A percentile compares a stretch with the other conserved stretches of the same genome.
Evolutionary conservation across 1,140 invertebrate genomes (phyloP).

Genomic region (Lucilia sericata): DNA sequence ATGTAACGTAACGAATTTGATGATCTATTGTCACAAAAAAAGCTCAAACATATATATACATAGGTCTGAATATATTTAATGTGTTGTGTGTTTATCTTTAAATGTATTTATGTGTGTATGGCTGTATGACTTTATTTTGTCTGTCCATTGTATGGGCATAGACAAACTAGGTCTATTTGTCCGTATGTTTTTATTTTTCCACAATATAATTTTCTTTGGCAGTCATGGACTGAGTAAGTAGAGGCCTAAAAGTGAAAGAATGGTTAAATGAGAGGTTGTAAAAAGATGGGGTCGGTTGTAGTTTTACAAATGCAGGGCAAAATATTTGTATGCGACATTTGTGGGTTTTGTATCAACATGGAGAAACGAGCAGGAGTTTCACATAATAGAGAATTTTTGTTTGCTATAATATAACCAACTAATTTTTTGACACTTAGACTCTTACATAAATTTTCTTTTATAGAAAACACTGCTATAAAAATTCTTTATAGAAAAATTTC

Average conservation of each 20-base stretch:
- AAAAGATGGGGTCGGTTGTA: too few relatives aligned
- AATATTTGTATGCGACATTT: conserved; percentile 12
- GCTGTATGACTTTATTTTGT: not conserved
- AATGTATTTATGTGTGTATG: not conserved
- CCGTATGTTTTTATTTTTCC: not conserved
- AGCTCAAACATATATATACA: not conserved
- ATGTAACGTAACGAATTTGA: conserved; percentile 49
- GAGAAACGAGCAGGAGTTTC: not conserved
- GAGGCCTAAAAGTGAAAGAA: not conserved
- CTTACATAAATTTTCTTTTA: too few relatives aligned
- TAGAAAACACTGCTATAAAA: too few relatives aligned
- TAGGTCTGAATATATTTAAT: too few relatives aligned
- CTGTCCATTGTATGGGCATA: not conserved
- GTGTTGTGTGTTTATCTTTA: not conserved
- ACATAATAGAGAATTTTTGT: not conserved
- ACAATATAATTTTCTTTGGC: not conserved
- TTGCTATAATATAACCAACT: not conserved
- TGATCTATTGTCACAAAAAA: conserved; percentile 49
- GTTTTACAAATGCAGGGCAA: not conserved
- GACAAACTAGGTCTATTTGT: not conserved
- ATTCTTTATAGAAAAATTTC: too few relatives aligned
- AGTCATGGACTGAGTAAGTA: too few relatives aligned
- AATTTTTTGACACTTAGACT: too few relatives aligned
- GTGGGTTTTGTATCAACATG: not conserved
- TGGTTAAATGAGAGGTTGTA: not conserved